phyloP scores from a whole-genome alignment of 2,113 vertebrate genomes.

The Crotalus tigris region DNA sequence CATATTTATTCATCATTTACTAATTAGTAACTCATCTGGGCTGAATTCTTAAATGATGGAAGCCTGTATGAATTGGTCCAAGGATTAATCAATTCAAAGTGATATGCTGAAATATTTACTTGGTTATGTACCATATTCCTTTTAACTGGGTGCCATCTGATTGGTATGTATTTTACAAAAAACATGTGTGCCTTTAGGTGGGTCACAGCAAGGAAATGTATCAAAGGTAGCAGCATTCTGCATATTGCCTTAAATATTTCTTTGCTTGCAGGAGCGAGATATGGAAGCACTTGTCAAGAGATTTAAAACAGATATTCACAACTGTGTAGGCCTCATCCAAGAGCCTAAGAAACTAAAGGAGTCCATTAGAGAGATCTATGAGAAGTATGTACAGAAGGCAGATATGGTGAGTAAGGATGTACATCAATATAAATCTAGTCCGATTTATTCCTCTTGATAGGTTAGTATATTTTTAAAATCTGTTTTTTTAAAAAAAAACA shows the following conservation, averaged over 20 bases:
- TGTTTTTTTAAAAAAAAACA: not conserved
- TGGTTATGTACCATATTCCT: not conserved
- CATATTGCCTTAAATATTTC: constrained; percentile 20
- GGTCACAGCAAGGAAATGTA: not conserved
- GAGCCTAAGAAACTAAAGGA: constrained; percentile 83
- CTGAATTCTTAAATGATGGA: not conserved
- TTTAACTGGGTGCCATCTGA: not conserved
- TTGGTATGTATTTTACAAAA: not conserved
- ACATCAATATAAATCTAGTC: not conserved
- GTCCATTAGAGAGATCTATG: constrained; percentile 71
- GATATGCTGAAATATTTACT: not conserved
- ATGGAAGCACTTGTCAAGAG: constrained; percentile 74
- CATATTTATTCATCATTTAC: not conserved
- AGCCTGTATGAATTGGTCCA: not conserved
- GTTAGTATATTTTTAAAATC: not conserved
- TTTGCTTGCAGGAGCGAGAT: constrained; percentile 73
- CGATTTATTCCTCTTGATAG: not conserved
- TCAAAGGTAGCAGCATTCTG: not conserved
- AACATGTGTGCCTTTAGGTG: not conserved
- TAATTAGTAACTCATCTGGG: not conserved
- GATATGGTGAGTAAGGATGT: constrained; percentile 74
- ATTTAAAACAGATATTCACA: constrained; percentile 84
- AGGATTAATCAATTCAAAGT: not conserved
- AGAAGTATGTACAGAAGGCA: constrained; percentile 73
- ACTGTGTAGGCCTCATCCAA: constrained; percentile 80